phyloP scores from a whole-genome alignment of 1,140 invertebrate species.

The Sipha flava region DNA sequence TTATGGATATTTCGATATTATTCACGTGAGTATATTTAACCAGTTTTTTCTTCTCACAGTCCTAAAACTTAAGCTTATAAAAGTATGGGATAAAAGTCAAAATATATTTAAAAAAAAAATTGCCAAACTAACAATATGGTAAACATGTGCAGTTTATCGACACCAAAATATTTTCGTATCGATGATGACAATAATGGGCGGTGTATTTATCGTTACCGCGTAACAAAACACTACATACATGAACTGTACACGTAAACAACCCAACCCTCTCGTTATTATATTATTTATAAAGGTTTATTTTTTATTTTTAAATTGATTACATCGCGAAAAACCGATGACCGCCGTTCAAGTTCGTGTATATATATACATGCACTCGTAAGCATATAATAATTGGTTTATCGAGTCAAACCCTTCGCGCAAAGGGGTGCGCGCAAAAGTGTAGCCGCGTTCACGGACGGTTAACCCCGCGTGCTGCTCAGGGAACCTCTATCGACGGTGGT shows the following conservation, averaged over 20 bases:
- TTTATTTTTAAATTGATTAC: background rate
- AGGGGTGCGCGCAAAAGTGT: background rate
- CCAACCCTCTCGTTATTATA: constrained; percentile 1
- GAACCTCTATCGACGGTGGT: too few species aligned
- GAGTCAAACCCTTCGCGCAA: background rate
- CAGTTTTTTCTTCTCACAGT: too few species aligned
- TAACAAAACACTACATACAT: background rate
- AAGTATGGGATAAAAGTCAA: too few species aligned
- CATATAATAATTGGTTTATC: constrained; percentile 28
- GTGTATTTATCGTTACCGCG: background rate
- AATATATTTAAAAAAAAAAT: too few species aligned
- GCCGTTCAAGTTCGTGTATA: background rate
- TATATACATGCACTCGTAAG: background rate
- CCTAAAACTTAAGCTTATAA: too few species aligned
- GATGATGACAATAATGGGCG: background rate
- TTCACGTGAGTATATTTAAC: too few species aligned
- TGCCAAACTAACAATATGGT: too few species aligned
- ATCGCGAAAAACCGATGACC: constrained; percentile 12
- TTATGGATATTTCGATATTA: too few species aligned
- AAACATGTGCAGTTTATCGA: too few species aligned
- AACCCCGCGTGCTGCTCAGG: background rate
- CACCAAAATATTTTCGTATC: too few species aligned
- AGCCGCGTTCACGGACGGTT: constrained; percentile 20
- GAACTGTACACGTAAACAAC: too few species aligned
- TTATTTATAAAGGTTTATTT: background rate